Evolutionary conservation across 2,113 vertebrate genomes (phyloP), one percentile per base, ranked within the genome.

Genomic region (Bucco capensis): DNA sequence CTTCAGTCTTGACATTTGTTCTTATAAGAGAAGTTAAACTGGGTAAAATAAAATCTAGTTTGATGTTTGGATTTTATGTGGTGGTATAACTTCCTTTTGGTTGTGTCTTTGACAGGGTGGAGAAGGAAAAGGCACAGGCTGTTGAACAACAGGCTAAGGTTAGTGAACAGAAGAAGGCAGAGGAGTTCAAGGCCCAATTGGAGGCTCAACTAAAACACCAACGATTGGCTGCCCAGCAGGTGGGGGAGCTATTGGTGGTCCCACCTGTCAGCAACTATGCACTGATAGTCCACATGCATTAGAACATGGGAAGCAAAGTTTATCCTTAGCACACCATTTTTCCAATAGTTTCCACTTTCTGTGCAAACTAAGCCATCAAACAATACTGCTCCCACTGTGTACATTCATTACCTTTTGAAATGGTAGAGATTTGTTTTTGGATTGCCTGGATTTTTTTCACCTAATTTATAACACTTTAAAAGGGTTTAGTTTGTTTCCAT

Each of bases 71-170:
- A 6, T 62, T 84, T 91, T 57, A 6, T 17, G 28, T 50, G 62
- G 16, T 78, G 79, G 6, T 70, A 5, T 96, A 86, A 96, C 82
- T 89, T 79, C 30, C 8, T 92, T 53, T 93, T 1, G 80, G 28
- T 96, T 96, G 71, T 96, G 79, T 96, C 94, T 96, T 94, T 93
- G 90, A 16, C 98, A 99, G 99, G 96, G 94, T 99, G 96, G 99
- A 99, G 97, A 99, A 98, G 93, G 99, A 99, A 96, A 99, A 99
- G 97, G 97, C 98, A 16, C 98, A 99, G 94, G 98, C 99, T 71
- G 94, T 97, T 51, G 99, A 99, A 89, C 98, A 98, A 83, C 98
- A 98, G 86, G 97, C 98, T 79, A 99, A 99, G 98, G 98, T 98
- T 97, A 98, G 97, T 97, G 97, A 96, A 96, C 97, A 98, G 96